Base-by-base conservation (phyloP, 2,113 vertebrate species). In the Pelodiscus sinensis region DNA sequence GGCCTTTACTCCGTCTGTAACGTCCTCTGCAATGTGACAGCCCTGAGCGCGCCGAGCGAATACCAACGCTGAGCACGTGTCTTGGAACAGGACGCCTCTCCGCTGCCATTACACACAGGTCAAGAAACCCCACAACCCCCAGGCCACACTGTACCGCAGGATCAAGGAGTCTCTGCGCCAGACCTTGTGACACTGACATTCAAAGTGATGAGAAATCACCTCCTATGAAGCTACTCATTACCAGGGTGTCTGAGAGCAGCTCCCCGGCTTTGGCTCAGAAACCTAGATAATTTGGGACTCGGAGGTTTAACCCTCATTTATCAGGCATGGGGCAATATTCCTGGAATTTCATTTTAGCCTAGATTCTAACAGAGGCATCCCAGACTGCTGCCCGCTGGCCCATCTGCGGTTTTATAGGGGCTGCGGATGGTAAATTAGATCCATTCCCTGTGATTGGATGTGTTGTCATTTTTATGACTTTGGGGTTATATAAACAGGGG, bases 391-490 rank as follows among this genome's bases (percentile, higher is more conserved):
- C 71, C 87, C 52, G 50, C 88, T n/a, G 24, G 8, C 44, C 65
- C 57, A 81, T 87, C 93, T 90, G 89, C 19, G 82, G 85, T 89
- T 81, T 84, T 81, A 91, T 83, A 88, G 77, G 91, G 77, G 90
- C 82, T 84, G 90, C 18, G 13, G 94, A 82, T 54, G 78, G 84
- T 81, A 79, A 84, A 86, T 84, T 79, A 85, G 57, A 85, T 60
- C 92, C 90, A 71, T 81, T 77, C 91, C 90, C 9, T 81, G 68
- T 44, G 24, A 77, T 86, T 15, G 78, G 68, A 88, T 50, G 60
- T 81, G 92, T 86, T 90, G 92, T 92, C 87, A 95, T 90, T 90
- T 95, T 90, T 84, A 90, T 50, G 82, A 94, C 87, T 90, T 92
- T 90, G 89, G 85, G 71, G 82, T 84, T 92, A 91, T 81, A 79